phyloP scores from a whole-genome alignment of 2,888 invertebrate genomes.

The Acronicta psi region DNA sequence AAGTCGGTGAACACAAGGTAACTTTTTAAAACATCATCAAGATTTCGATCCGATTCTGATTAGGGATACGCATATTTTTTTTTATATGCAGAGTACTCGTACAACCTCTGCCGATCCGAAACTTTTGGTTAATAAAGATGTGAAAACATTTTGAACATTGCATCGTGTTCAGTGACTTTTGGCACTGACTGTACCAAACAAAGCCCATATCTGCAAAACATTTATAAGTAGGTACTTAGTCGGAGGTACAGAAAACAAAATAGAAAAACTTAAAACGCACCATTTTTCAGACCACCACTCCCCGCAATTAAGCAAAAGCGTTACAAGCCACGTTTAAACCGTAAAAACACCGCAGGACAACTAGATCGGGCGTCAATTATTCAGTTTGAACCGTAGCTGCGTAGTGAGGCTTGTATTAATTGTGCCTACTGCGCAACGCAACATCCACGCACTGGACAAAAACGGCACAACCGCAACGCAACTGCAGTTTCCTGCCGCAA shows the following conservation, averaged over 20 bases:
- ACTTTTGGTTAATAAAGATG: no score
- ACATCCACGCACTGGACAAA: slow-evolving; percentile 68
- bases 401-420: slow-evolving; percentile 64
- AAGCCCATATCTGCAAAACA: no score
- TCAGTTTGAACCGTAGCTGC: slow-evolving; percentile 48
- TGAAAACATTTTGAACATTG: no score
- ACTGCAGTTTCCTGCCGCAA: slow-evolving; percentile 80
- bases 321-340: slow-evolving; percentile 39
- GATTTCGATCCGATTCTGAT: no score
- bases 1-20: no score
- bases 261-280: slow-evolving; percentile 8
- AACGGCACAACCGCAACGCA: slow-evolving; percentile 77
- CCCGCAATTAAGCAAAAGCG: slow-evolving; percentile 41
- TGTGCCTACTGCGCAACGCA: slow-evolving; percentile 35
- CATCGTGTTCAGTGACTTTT: no score
- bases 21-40: no score
- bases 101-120: no score
- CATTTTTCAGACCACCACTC: slow-evolving; percentile 39
- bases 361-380: slow-evolving; percentile 59
- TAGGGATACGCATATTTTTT: no score
- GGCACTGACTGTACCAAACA: no score
- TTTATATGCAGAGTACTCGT: no score
- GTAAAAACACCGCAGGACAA: slow-evolving; percentile 51
- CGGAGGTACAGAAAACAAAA: neutral
- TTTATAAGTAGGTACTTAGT: no score